Percentiles rank a stretch among this genome's conserved stretches.
Evolutionary conservation across 2,113 vertebrate genomes (phyloP).

Genomic region (Barnardius zonarius): DNA sequence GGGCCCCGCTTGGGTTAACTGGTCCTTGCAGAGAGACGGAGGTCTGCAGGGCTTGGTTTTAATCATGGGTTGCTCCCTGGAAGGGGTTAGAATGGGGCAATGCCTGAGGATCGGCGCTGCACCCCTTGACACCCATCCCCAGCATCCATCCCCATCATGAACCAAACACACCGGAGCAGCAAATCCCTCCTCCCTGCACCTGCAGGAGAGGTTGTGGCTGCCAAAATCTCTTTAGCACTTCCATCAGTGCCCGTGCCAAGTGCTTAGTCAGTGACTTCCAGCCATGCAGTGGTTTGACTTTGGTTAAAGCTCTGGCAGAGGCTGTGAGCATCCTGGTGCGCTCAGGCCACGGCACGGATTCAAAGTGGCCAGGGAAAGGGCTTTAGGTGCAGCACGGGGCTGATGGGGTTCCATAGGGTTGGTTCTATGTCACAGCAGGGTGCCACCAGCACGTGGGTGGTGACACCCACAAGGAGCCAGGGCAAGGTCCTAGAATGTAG

Average conservation of each 20-base stretch:
- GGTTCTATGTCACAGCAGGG: background rate
- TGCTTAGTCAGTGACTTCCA: conserved; percentile 64
- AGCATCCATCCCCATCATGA: background rate
- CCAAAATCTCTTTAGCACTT: conserved; percentile 58
- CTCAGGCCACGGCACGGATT: background rate
- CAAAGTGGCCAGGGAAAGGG: background rate
- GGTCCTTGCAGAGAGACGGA: background rate
- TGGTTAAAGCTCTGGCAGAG: conserved; percentile 22
- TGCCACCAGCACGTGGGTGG: background rate
- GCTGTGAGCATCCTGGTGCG: background rate
- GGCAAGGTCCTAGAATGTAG: background rate
- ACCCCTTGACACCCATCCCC: background rate
- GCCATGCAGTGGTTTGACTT: conserved; percentile 46
- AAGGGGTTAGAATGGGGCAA: background rate
- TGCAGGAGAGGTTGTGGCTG: conserved; percentile 53
- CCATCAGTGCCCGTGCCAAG: conserved; percentile 37
- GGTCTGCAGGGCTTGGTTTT: background rate
- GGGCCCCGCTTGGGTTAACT: background rate
- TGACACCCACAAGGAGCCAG: background rate
- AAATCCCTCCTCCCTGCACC: conserved; percentile 30
- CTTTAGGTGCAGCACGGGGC: background rate
- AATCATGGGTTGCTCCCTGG: background rate
- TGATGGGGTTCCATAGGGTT: background rate
- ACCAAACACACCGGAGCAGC: background rate
- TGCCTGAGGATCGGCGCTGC: rapidly evolving